Evolutionary conservation across 2,888 invertebrate genomes (phyloP).

Genomic region (Macrophya alboannulata): DNA sequence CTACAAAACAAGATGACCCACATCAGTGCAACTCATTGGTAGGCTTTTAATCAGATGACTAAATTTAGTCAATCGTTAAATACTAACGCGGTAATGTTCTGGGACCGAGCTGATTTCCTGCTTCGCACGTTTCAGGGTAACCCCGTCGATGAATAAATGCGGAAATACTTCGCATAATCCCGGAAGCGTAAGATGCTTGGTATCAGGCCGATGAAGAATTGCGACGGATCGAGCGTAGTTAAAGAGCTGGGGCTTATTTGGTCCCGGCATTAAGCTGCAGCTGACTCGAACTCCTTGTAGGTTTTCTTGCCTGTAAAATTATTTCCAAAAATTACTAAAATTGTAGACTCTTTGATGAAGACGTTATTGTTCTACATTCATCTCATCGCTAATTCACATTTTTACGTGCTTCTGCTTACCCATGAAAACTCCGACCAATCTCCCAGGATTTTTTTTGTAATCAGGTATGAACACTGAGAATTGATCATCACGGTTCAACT

Average conservation of each 20-base stretch:
- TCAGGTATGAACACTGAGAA: slow-evolving; percentile 89
- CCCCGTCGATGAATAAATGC: slow-evolving; percentile 90
- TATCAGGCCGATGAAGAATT: slow-evolving; percentile 88
- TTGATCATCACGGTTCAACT: slow-evolving; percentile 84
- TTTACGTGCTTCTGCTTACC: slow-evolving; percentile 79
- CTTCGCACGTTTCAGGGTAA: slow-evolving; percentile 86
- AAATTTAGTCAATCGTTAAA: background rate
- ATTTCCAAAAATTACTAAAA: background rate
- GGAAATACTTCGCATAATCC: slow-evolving; percentile 91
- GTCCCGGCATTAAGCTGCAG: slow-evolving; percentile 87
- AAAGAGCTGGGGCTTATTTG: slow-evolving; percentile 91
- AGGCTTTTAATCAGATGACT: background rate
- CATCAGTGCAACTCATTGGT: too few relatives aligned
- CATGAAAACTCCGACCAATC: slow-evolving; percentile 87
- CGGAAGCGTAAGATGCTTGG: slow-evolving; percentile 87
- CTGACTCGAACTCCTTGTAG: slow-evolving; percentile 84
- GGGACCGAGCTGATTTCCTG: slow-evolving; percentile 84
- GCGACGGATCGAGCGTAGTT: slow-evolving; percentile 91
- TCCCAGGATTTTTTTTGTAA: slow-evolving; percentile 87
- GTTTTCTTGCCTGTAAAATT: background rate
- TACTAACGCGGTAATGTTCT: background rate
- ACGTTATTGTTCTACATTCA: too few relatives aligned
- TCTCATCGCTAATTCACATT: background rate
- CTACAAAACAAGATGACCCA: slow-evolving; percentile 75
- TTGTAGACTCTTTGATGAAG: background rate